These are phyloP conservation scores for Rostratula benghalensis DNA, from an alignment of 2,113 vertebrate genomes.

Conservation along the genomic window DNA sequence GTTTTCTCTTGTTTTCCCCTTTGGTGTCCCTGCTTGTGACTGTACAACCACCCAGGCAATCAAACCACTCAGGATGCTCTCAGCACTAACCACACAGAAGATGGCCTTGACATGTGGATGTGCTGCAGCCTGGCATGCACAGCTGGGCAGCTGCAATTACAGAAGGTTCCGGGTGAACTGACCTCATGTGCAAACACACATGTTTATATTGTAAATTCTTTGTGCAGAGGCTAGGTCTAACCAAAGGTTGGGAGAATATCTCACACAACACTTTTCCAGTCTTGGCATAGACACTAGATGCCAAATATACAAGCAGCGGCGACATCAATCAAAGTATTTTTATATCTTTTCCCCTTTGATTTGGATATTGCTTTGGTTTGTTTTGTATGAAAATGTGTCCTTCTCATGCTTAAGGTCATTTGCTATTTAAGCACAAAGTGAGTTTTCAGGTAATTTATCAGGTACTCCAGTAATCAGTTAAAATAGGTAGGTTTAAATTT, in stretches of 20 bases:
- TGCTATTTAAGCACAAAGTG: not conserved
- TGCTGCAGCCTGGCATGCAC: not conserved
- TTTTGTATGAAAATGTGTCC: not conserved
- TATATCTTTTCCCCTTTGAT: not conserved
- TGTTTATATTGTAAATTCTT: constrained; percentile 58
- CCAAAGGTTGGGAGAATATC: not conserved
- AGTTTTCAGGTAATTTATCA: not conserved
- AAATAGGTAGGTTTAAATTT: not conserved
- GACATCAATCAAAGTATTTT: not conserved
- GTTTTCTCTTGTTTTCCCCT: not conserved
- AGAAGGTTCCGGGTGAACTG: not conserved
- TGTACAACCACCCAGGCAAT: not conserved
- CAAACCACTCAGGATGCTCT: not conserved
- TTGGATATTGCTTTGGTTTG: not conserved
- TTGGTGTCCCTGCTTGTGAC: not conserved
- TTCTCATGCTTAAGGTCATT: not conserved
- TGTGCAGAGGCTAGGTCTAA: not conserved
- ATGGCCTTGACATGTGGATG: not conserved
- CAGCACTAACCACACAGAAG: not conserved
- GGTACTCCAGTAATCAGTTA: not conserved
- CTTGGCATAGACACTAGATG: not conserved
- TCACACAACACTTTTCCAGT: not conserved
- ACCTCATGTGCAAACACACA: constrained; percentile 23
- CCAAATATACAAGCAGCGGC: not conserved
- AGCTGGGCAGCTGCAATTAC: constrained; percentile 42